Conservation (phyloP, 2,113 vertebrate genomes). For the Sander vitreus region DNA sequence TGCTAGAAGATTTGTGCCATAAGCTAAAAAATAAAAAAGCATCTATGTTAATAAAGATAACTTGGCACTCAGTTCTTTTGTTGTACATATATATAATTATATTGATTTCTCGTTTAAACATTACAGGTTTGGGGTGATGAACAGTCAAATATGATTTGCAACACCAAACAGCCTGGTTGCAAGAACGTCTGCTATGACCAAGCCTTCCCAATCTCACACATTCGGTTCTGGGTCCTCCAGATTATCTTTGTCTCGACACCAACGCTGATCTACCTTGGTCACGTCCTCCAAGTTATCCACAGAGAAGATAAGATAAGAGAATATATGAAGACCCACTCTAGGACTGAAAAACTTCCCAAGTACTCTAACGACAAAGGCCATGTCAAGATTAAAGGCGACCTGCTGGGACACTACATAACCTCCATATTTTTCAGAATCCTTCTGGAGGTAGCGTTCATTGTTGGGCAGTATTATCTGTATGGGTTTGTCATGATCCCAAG, state of each 20-base stretch:
- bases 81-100: neutral
- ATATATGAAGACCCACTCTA: conserved; percentile 43
- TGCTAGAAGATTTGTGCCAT: neutral
- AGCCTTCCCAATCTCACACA: conserved; percentile 96
- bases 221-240: conserved; percentile 97
- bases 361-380: conserved; percentile 88
- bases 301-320: conserved; percentile 90
- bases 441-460: conserved; percentile 92
- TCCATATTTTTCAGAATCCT: conserved; percentile 92
- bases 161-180: conserved; percentile 95
- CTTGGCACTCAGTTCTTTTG: neutral
- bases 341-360: conserved; percentile 65
- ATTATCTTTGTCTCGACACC: conserved; percentile 95
- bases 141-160: conserved; percentile 94
- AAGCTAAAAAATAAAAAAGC: neutral
- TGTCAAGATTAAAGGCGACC: conserved; percentile 88
- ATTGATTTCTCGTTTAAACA: neutral
- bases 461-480: conserved; percentile 94
- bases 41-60: neutral
- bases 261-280: conserved; percentile 93
- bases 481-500: conserved; percentile 91
- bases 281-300: conserved; percentile 92
- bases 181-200: conserved; percentile 97
- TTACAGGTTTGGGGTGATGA: conserved; percentile 88
- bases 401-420: conserved; percentile 92